A percentile compares a stretch with the other conserved stretches of the same genome.
These are phyloP conservation scores for rat (Rattus norvegicus) DNA, from an alignment of 2,113 vertebrate species.

Conservation along the genomic window GRCr8 NC_086020.1:8500001-8500500, in stretches of 20 bases:
- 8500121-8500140: constrained; percentile 11
- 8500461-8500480: neutral
- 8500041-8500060: neutral
- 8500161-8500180: constrained; percentile 27
- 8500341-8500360: neutral
- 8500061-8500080: neutral
- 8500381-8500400: neutral
- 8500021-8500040: constrained; percentile 31
- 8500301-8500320: neutral
- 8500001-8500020: constrained; percentile 43
- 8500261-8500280: neutral
- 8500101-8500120: neutral
- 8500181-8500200: constrained; percentile 15
- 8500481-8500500: neutral
- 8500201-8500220: constrained; percentile 51
- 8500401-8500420: constrained; percentile 16
- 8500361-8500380: neutral
- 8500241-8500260: neutral
- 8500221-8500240: neutral
- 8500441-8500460: constrained; percentile 2
- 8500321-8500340: neutral
- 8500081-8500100: neutral
- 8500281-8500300: neutral
- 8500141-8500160: neutral
- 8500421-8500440: neutral